Evolutionary conservation across 2,797 vertebrate genomes (phyloP).

Genomic region (Intellagama lesueurii): DNA sequence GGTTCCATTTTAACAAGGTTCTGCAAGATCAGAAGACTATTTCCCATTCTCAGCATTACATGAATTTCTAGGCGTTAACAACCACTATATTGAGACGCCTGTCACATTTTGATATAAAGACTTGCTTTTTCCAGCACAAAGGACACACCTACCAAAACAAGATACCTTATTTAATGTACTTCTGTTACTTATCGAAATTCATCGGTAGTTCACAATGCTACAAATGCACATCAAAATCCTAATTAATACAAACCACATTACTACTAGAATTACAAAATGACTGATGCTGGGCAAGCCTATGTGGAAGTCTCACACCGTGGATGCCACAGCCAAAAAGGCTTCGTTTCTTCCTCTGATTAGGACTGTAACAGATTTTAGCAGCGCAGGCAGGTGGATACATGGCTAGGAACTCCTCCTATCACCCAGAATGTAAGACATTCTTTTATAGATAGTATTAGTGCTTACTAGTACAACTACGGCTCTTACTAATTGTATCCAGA

Average conservation of each 20-base stretch:
- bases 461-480: no score
- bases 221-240: neutral
- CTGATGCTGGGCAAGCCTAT: neutral
- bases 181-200: neutral
- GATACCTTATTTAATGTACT: neutral
- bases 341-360: no score
- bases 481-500: no score
- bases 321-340: neutral
- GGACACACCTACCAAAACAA: neutral
- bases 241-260: neutral
- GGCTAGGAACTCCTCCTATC: no score
- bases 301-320: neutral
- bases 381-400: no score
- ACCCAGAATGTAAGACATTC: no score
- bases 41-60: slow-evolving; percentile 30
- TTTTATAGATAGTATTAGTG: no score
- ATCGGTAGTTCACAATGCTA: neutral
- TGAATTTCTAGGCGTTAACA: neutral
- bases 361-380: no score
- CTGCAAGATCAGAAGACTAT: slow-evolving; percentile 64
- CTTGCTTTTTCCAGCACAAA: neutral
- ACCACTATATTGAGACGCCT: neutral
- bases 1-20: slow-evolving; percentile 85
- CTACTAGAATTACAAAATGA: neutral
- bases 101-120: neutral